Evolutionary conservation across 2,888 invertebrate genomes (phyloP), one percentile per base, ranked within the genome.

Genomic region (Boloria selene): DNA sequence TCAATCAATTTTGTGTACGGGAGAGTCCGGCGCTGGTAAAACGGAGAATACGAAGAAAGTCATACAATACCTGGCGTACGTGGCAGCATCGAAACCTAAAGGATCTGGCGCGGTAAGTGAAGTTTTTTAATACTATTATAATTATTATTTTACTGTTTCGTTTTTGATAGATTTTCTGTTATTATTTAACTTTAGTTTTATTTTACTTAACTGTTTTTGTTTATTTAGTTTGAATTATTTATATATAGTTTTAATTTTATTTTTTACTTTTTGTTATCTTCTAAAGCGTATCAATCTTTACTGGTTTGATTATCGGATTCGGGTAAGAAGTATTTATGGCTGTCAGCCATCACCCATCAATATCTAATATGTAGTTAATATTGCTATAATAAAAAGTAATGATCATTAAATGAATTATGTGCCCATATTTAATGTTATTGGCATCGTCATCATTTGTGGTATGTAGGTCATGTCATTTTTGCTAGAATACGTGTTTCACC

Each of bases 41-140:
- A 99, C 99, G 60, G 99, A 99, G 90, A 99, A 99, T 92, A 99
- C 99, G 68, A 99, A 99, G 93, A 99, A 99, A 94, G 99, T 99
- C 64, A 99, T 99, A 84, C 99, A 99, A 93, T 99, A 99, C 93
- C 94, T 99, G 86, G 99, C 99, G 53, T 98, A 98, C 90, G 99
- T 99, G 65, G 99, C 99, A 74, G 99, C 99, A 59, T 99, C 99
- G 31, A 98, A 98, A 89, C 97, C 98, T 61, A 97, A 98, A 90
- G 95, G 96, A 81, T 95, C 96, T 50, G 96, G 96, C 88, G 96
- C 96, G 95, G 96, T 96, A 94, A 95, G 96, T 65, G 59, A 3
- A 5, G 13, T 50, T 22, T 31, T 42, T 6, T 42, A 17, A 38
- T 17, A 14, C 1, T 13, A 18, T 5, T 10, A 7, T 16, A 31